Evolutionary conservation across 23 tunicate species (phyloP), one percentile per base, ranked within the genome.

Genomic region (Halocynthia roretzi): DNA sequence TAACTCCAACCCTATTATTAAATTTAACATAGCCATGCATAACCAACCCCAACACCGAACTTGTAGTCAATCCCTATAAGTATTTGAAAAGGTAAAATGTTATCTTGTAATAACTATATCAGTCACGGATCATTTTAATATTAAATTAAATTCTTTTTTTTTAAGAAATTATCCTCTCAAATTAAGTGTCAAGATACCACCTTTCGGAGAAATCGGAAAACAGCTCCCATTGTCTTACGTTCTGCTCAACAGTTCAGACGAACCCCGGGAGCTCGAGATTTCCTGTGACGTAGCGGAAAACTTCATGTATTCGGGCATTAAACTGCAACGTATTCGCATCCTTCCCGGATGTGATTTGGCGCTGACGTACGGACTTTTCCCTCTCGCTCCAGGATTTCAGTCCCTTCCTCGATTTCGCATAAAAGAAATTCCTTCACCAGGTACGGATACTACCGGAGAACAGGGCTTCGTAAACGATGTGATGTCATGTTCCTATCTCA

Each of bases 261-360:
- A 82, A 53, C 76, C 91, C 6, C 62, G 86, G 22, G 82, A 69
- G 55, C 11, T 92, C 17, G 98, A 92, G 74, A 56, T 86, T 6
- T 48, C 50, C 50, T 86, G 60, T 54, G 83, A 68, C 10, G 64
- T 71, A 0, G 86, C 84, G 51, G 98, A 92, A 21, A 68, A 82
- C 48, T 92, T 92, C 79, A 92, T 83, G 85, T 92, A 82, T 72
- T 82, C 98, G 53, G 98, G 98, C 6, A 71, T 83, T 9, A 92
- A 86, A 51, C 84, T 77, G 56, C 75, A 91, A 6, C 79, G 77
- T 23, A 63, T 65, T n/a, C 78, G 83, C 49, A 67, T 92, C 5
- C 56, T 85, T 8, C 98, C 98, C 5, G 70, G 51, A 10, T 90
- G 81, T 6, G 54, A 82, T 50, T 62, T 71, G 20, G 63, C 80